A percentile compares a stretch with the other conserved stretches of the same genome.
Conservation (phyloP, 1,140 invertebrate species). For the Diachasmimorpha longicaudata region DNA sequence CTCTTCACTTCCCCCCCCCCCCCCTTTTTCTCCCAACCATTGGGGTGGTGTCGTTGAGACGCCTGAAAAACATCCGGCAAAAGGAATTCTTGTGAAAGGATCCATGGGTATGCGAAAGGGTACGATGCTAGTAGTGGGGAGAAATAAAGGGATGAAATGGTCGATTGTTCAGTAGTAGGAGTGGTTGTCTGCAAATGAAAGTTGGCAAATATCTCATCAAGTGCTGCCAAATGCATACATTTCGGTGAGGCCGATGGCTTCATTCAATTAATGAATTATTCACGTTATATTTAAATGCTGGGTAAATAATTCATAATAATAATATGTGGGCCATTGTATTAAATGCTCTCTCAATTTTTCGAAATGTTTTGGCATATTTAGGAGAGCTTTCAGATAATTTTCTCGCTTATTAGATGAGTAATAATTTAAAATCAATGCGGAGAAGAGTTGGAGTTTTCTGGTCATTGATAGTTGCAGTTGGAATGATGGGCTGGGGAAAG, state of each 20-base stretch:
- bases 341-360: no score
- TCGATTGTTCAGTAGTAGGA: neutral
- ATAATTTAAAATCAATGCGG: no score
- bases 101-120: neutral
- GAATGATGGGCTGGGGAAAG: no score
- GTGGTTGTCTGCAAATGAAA: constrained; percentile 27
- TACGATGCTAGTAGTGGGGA: neutral
- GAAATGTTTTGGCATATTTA: no score
- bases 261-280: constrained; percentile 1
- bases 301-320: no score
- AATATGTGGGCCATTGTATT: no score
- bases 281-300: neutral
- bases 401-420: no score
- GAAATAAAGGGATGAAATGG: neutral
- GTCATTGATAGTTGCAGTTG: no score
- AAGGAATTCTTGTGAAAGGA: constrained; percentile 8
- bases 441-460: no score
- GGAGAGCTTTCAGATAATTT: no score
- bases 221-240: neutral
- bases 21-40: neutral
- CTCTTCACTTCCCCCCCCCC: neutral
- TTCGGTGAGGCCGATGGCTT: no score
- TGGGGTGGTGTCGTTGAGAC: neutral
- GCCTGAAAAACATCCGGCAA: neutral
- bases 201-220: constrained; percentile 16